Percentiles rank a stretch among this genome's conserved stretches.
Evolutionary conservation across 2,888 invertebrate genomes (phyloP).

Genomic region (Muscina levida): DNA sequence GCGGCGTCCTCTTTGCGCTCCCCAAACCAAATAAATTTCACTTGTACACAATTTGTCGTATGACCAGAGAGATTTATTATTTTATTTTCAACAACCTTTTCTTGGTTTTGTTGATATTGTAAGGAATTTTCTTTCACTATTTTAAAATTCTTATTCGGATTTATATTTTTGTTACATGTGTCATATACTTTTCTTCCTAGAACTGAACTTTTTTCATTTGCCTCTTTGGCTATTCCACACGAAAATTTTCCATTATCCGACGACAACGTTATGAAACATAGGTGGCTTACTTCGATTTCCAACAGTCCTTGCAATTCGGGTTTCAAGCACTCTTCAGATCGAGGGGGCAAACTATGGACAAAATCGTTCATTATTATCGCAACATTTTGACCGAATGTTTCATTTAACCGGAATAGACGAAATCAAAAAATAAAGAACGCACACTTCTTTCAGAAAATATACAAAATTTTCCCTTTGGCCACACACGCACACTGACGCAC

Average conservation of each 20-base stretch:
- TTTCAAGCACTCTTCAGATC: slow-evolving; percentile 37
- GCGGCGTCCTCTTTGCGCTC: slow-evolving; percentile 67
- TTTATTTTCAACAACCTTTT: slow-evolving; percentile 60
- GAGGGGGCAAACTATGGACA: slow-evolving; percentile 47
- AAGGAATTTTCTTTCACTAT: slow-evolving; percentile 60
- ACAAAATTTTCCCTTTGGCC: slow-evolving; percentile 9
- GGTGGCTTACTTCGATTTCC: slow-evolving; percentile 71
- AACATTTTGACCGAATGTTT: slow-evolving; percentile 38
- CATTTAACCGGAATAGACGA: slow-evolving; percentile 6
- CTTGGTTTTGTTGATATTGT: slow-evolving; percentile 55
- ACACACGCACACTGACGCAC: slow-evolving; percentile 33
- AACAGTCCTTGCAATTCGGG: slow-evolving; percentile 66
- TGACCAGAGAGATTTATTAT: slow-evolving; percentile 62
- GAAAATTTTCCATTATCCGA: slow-evolving; percentile 36
- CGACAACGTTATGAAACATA: slow-evolving; percentile 70
- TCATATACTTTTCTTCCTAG: slow-evolving; percentile 45
- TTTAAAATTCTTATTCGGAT: slow-evolving; percentile 44
- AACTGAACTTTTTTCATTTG: slow-evolving; percentile 64
- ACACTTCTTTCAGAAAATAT: neutral
- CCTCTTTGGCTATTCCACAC: slow-evolving; percentile 51
- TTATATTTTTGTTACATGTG: slow-evolving; percentile 59
- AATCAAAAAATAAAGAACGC: neutral
- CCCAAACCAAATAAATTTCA: slow-evolving; percentile 73
- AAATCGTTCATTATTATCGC: slow-evolving; percentile 54
- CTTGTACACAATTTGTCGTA: slow-evolving; percentile 45